Conservation (phyloP, 2,113 vertebrate species). For the Glaucomys volans region DNA sequence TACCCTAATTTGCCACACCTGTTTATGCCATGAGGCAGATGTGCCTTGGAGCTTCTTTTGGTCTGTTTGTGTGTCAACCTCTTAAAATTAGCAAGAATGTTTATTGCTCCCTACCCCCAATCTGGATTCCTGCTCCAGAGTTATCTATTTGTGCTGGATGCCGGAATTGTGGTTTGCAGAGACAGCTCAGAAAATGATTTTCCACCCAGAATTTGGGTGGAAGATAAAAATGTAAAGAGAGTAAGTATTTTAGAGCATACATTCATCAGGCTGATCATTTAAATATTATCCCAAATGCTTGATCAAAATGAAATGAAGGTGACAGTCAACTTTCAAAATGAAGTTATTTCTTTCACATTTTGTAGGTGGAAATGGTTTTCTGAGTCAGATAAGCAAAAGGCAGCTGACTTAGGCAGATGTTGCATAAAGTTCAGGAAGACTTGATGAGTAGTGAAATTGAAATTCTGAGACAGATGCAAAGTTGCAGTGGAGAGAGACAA, state of each 20-base stretch:
- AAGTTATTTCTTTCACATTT: background rate
- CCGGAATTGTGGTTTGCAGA: background rate
- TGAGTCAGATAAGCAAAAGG: background rate
- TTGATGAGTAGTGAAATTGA: background rate
- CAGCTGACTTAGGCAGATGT: background rate
- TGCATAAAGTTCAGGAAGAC: background rate
- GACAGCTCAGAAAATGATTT: background rate
- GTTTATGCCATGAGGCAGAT: background rate
- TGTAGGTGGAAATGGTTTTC: constrained; percentile 8
- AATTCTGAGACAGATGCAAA: background rate
- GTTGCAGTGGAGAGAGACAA: background rate
- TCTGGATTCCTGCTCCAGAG: background rate
- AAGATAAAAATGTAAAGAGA: background rate
- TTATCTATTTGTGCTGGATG: background rate
- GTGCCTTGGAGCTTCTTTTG: background rate
- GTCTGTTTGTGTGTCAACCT: background rate
- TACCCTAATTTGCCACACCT: constrained; percentile 7
- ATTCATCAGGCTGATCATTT: background rate
- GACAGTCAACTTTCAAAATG: background rate
- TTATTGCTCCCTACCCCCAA: background rate
- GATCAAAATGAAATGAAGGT: background rate
- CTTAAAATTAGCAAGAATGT: background rate
- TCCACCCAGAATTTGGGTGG: constrained; percentile 6
- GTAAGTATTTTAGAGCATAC: background rate
- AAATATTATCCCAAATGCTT: background rate